Evolutionary conservation across 2,888 invertebrate species (phyloP), one percentile per base, ranked within the genome.

Genomic region (Pseudoips prasinana): DNA sequence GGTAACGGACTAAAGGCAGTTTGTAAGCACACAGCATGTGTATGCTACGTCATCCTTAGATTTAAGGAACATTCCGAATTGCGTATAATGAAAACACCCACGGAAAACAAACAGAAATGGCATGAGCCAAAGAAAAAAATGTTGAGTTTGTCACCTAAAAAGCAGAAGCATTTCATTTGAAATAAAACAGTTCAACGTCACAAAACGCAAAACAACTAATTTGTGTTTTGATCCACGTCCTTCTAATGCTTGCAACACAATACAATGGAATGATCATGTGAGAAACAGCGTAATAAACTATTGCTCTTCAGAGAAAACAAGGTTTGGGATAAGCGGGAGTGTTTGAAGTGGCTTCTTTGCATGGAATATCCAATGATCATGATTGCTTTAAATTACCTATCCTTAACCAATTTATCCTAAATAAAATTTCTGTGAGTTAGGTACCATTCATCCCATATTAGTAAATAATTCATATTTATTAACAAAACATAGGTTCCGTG

Each of bases 241-340:
- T 10, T 3, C 19, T 18, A 18, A 18, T 18, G 6, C 18, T 18
- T n/a, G n/a, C n/a, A n/a, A n/a, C n/a, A n/a, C n/a, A n/a, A n/a
- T n/a, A n/a, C n/a, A n/a, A n/a, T n/a, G 18, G 18, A 5, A 18
- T 18, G 18, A 18, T 18, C 18, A 18, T 18, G 6, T 18, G 4
- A 18, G 31, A 22, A 36, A 36, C 36, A 36, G 9, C 4, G 36
- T 36, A 30, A 36, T 36, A 30, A 36, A 36, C 36, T 36, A 31
- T 36, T 36, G 36, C 22, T 35, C 35, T 20, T 35, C 25, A 29
- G 18, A 29, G 10, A 18, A 18, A 18, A 18, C 6, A 18, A 3
- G 18, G 4, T 18, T 18, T 18, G 18, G 18, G 3, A 18, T 18
- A n/a, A n/a, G n/a, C n/a, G n/a, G 3, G 3, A 5, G 3, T 18